These are phyloP conservation scores for Mus musculus DNA, from an alignment of 2,113 vertebrate genomes.

Conservation along the genomic window DNA sequence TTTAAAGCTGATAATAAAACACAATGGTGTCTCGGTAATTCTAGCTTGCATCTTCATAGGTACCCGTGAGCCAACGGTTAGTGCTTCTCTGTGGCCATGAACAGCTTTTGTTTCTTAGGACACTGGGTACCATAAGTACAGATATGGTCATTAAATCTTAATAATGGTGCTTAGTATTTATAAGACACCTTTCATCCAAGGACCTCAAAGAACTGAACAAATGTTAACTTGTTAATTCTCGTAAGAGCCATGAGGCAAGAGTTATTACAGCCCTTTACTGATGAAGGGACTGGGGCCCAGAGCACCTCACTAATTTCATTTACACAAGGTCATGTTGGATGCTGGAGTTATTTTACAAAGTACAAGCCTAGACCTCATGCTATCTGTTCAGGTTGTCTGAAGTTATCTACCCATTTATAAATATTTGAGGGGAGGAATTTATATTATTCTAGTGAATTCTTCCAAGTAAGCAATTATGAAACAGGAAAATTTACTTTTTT, in stretches of 20 bases:
- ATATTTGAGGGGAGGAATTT: neutral
- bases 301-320: conserved; percentile 43
- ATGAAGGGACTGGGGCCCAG: conserved; percentile 60
- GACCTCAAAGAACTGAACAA: conserved; percentile 80
- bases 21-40: conserved; percentile 54
- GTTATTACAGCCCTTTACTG: conserved; percentile 66
- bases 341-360: conserved; percentile 1
- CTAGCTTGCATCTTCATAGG: conserved; percentile 56
- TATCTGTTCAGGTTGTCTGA: neutral
- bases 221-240: conserved; percentile 78
- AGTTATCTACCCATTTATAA: neutral
- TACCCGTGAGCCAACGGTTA: conserved; percentile 62
- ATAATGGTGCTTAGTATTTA: conserved; percentile 76
- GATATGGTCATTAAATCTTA: conserved; percentile 76
- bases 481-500: neutral
- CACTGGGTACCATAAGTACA: conserved; percentile 68
- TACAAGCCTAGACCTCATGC: neutral
- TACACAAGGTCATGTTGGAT: conserved; percentile 30
- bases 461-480: conserved; percentile 10
- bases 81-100: conserved; percentile 66
- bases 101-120: conserved; percentile 74
- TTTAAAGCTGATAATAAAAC: conserved; percentile 26
- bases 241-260: conserved; percentile 69
- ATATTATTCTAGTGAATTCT: neutral
- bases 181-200: conserved; percentile 78